Evolutionary conservation across 2,888 invertebrate species (phyloP), one percentile per base, ranked within the genome.

Genomic region (Agrochola macilenta): DNA sequence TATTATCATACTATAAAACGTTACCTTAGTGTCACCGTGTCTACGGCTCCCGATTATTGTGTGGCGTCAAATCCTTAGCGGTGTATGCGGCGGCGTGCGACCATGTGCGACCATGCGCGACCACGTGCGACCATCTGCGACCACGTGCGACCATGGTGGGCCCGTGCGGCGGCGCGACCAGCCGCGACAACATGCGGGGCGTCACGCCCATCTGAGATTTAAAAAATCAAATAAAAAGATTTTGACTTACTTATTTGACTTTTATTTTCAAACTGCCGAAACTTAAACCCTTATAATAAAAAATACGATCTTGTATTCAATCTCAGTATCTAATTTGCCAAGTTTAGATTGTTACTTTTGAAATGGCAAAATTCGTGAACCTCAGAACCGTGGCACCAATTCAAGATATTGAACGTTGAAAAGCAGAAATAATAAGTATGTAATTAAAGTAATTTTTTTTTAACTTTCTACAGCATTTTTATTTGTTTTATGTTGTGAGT

Each of bases 151-250:
- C 46, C 76, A 61, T 57, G 79, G 78, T 75, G 78, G 79, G 77
- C 83, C 61, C 80, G 66, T 70, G 78, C 61, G 81, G 76, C 82
- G 82, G 75, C 66, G 80, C 70, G 79, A 69, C 52, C 69, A 73
- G 69, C 81, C 82, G 70, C 74, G 78, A 76, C 72, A 82, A 83
- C 72, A 66, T 83, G 86, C 79, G 86, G 87, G 83, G 76, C 84
- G 87, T 76, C 77, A 74, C 76, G 87, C 81, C 83, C 78, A 78
- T 82, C 86, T 86, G 88, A 89, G 88, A 89, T 91, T 91, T 91
- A 89, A 90, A 90, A 88, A 91, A 92, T 92, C 93, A 92, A 90
- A 94, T 93, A 93, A 94, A 94, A 94, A 93, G 90, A 93, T 93
- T 93, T 92, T 76, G 79, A 90, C 88, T 90, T 88, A 87, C 30